Base-by-base conservation (phyloP, 2,113 vertebrate genomes). In the Platysteira castanea region DNA sequence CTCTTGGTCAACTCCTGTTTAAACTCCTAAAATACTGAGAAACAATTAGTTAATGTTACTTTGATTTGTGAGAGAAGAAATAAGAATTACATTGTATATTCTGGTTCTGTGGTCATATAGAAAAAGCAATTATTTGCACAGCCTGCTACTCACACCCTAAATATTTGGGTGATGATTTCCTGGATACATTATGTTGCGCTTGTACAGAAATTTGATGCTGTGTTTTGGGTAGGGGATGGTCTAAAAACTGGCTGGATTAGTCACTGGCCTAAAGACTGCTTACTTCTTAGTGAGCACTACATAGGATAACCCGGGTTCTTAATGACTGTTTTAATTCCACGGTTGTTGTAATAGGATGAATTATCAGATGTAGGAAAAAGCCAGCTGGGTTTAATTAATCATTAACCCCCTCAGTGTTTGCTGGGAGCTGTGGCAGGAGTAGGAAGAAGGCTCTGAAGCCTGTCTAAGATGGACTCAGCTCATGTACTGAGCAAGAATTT, bases 161-260 rank as follows among this genome's bases (percentile, higher is more conserved):
- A 95, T 96, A 96, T 94, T 61, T 50, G 88, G 79, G 39, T 82
- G 86, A 93, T 85, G 80, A 93, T 93, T 97, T 95, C 76, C 76
- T 87, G 71, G 47, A 50, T 82, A 88, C 22, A 57, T 87, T 93
- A 84, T n/a, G 13, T 82, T 91, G 64, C 86, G 60, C 60, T 95
- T 94, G 83, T 60, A 70, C 75, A 76, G 79, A 87, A 94, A 91
- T 49, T 46, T 53, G 56, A 88, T 60, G 75, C 67, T 19, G 10
- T 64, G 53, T 67, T 95, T 96, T 39, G 22, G 17, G 65, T 59
- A 71, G 37, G 9, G 41, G 23, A 59, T 90, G 24, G 46, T 78
- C 33, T 80, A 35, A 81, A 70, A 75, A 80, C 27, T 87, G 71
- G 3, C 70, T 84, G n/a, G 33, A 57, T 94, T 90, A 93, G 53